Base-by-base conservation (phyloP, 2,888 invertebrate species). In the Spilosoma lubricipeda region DNA sequence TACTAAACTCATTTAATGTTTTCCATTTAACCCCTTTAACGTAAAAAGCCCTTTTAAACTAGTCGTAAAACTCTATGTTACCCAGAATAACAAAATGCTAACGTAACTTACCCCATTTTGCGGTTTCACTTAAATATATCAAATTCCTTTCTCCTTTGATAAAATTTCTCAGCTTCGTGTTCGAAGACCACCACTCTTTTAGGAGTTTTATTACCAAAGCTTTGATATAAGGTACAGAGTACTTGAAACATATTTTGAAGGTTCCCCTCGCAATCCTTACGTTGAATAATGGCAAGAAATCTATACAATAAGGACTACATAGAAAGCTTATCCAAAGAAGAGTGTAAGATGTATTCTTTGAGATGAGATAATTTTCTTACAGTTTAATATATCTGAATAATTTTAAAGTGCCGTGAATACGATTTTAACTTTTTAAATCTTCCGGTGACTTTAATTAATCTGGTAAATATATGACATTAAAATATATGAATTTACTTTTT, bases 1-100 rank as follows among this genome's bases (percentile, higher is more conserved):
- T 30, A 75, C 67, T 79, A 79, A 83, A 78, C 73, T 74, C 67
- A 59, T 77, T 76, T 82, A 83, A 82, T 83, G 76, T 72, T 48
- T 59, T 33, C 71, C 66, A 76, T 77, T 82, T 77, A 74, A 80
- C 75, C 74, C 74, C 52, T 70, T 63, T 76, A 56, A 67, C 63
- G 67, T 77, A 73, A 72, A 78, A 76, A 80, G 73, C 73, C 76
- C 77, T 76, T 77, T 80, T 67, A 73, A 82, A 73, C 75, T 48
- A 70, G 76, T 70, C 77, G 76, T 78, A 76, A 80, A 76, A 73
- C 74, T 71, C 39, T 70, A 72, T 71, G 76, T 70, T 70, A 20
- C 20, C 72, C 20, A 52, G 56, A 74, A 73, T 65, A 33, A 70
- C 65, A 67, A 70, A 70, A 63, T 67, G 48, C n/a, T 71, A 67